Evolutionary conservation across 2,113 vertebrate species (phyloP).

Genomic region (Stegastes partitus): DNA sequence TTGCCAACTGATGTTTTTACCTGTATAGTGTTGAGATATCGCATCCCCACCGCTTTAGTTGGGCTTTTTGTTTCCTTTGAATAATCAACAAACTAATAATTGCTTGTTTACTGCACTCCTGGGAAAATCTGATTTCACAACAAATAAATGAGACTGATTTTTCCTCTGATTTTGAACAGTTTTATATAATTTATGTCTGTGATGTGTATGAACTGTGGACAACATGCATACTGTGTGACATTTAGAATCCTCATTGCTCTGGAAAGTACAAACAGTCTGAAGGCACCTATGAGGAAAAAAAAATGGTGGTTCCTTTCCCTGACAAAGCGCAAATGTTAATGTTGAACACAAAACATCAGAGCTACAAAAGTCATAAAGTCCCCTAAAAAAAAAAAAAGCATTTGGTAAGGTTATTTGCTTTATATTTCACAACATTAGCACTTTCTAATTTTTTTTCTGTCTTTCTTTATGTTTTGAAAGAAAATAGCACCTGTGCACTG

Average conservation of each 20-base stretch:
- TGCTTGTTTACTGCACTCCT: not conserved
- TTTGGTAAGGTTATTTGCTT: slow-evolving; percentile 43
- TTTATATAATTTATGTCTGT: not conserved
- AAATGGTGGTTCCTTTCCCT: slow-evolving; percentile 20
- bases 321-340: slow-evolving; percentile 26
- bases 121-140: not conserved
- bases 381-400: slow-evolving; percentile 1
- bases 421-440: slow-evolving; percentile 50
- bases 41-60: slow-evolving; percentile 25
- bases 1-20: slow-evolving; percentile 40
- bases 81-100: slow-evolving; percentile 14
- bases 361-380: slow-evolving; percentile 28
- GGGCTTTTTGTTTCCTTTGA: slow-evolving; percentile 28
- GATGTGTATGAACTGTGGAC: not conserved
- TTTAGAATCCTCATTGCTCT: not conserved
- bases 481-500: slow-evolving; percentile 79
- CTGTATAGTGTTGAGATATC: slow-evolving; percentile 34
- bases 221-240: not conserved
- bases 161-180: not conserved
- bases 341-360: slow-evolving; percentile 30
- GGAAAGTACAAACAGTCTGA: not conserved
- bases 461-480: slow-evolving; percentile 69
- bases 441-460: slow-evolving; percentile 41
- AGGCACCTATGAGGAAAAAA: slow-evolving; percentile 18
- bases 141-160: not conserved